phyloP scores from a whole-genome alignment of 2,113 vertebrate genomes.

The Albula glossodonta region DNA sequence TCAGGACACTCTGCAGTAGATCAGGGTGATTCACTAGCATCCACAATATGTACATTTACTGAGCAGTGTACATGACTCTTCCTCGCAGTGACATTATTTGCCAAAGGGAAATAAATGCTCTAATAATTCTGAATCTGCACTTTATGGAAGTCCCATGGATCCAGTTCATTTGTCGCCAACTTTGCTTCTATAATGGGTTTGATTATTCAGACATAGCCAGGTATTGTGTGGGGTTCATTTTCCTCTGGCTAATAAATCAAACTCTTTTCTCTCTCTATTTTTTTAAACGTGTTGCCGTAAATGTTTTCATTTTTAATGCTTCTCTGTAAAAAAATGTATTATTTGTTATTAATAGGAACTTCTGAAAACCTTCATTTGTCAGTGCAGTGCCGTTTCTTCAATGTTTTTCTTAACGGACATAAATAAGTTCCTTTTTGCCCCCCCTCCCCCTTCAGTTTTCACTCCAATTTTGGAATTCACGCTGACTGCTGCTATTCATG shows the following conservation, averaged over 20 bases:
- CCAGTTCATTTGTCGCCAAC: not conserved
- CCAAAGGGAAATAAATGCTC: not conserved
- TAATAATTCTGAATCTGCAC: not conserved
- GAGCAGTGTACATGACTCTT: not conserved
- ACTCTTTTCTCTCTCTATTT: not conserved
- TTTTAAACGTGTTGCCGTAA: not conserved
- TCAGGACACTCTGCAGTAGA: too few species aligned
- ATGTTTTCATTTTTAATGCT: not conserved
- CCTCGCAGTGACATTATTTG: not conserved
- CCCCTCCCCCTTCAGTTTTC: too few species aligned
- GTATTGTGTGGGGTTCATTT: not conserved
- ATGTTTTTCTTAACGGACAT: conserved; percentile 26
- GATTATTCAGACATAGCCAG: not conserved
- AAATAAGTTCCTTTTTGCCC: not conserved
- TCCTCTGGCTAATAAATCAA: too few species aligned
- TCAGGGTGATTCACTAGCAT: too few species aligned
- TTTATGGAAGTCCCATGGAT: not conserved
- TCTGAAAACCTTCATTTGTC: not conserved
- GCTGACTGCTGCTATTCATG: too few species aligned
- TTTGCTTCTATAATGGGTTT: not conserved
- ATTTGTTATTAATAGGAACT: not conserved
- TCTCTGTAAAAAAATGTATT: not conserved
- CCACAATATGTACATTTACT: too few species aligned
- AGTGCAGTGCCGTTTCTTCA: conserved; percentile 28
- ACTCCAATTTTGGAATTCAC: too few species aligned